Evolutionary conservation across 2,113 vertebrate species (phyloP).

Genomic region (Saimiri boliviensis): DNA sequence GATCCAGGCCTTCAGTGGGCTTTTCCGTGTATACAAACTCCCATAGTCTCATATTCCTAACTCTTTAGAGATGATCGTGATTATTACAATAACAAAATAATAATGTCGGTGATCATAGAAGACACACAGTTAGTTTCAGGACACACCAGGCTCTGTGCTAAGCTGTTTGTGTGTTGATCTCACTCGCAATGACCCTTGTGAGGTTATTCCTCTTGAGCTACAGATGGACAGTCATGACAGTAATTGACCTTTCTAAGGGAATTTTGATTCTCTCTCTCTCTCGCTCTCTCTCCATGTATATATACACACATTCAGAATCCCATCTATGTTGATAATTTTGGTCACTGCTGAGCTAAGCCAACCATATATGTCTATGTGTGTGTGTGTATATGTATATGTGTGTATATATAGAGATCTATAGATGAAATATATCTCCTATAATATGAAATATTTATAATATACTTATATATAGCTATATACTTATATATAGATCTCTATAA

Average conservation of each 20-base stretch:
- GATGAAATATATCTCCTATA: too few relatives aligned
- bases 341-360: not conserved
- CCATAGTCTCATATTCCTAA: not conserved
- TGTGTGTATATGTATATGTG: not conserved
- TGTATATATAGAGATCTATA: not conserved
- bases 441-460: too few relatives aligned
- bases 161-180: not conserved
- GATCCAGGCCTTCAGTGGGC: not conserved
- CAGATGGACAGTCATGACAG: not conserved
- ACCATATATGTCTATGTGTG: fast-evolving
- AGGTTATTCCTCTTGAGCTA: not conserved
- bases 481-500: too few relatives aligned
- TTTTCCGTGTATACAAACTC: not conserved
- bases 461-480: too few relatives aligned
- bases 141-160: fast-evolving
- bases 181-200: not conserved
- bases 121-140: fast-evolving
- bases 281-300: too few relatives aligned
- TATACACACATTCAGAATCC: not conserved
- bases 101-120: fast-evolving
- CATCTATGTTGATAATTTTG: fast-evolving
- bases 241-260: not conserved
- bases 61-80: not conserved
- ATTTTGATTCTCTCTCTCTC: not conserved
- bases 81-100: not conserved